Base-by-base conservation (phyloP, 2,113 vertebrate species). In the Motacilla alba region DNA sequence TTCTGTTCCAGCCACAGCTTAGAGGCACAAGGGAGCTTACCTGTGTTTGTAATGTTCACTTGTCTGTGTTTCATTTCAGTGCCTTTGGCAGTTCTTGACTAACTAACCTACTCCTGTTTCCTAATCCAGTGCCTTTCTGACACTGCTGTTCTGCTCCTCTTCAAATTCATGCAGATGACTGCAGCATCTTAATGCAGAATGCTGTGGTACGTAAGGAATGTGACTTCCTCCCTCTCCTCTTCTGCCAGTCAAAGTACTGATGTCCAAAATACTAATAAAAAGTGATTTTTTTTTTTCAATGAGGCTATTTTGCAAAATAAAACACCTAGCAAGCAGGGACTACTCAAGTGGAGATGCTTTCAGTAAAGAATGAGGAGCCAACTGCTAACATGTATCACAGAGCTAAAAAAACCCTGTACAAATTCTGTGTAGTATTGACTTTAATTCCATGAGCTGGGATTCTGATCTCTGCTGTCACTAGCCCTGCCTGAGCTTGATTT, bases 221-320 rank as follows among this genome's bases (percentile, higher is more conserved):
- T 28, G 43, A 16, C 33, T 83, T 91, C 33, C 12, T 67, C 59
- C 22, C 20, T 74, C 22, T 58, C 23, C n/a, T 53, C n/a, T 53
- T 52, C 53, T 60, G 27, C 39, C 46, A 33, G 27, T 59, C 63
- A 23, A 62, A 90, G 59, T 37, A 41, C 31, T 4, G 10, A 44
- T 52, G 31, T 44, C 49, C 56, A 43, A 80, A 75, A 12, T 15
- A 41, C 16, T 56, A 55, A n/a, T 55, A 37, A 67, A 66, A 75
- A 19, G 6, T 18, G 24, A 1, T 55, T 46, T 0, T 19, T 70
- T 0, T 18, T 72, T n/a, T 69, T 70, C 18, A 24, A 0, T 53
- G 3, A 46, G 11, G 11, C 15, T 37, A 0, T 58, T 86, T n/a
- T 31, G 12, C 20, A 33, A 74, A 75, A 85, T 72, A 27, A 50